A percentile compares a stretch with the other conserved stretches of the same genome.
Conservation (phyloP, 2,888 invertebrate species). For the Chymomyza fuscimana region DNA sequence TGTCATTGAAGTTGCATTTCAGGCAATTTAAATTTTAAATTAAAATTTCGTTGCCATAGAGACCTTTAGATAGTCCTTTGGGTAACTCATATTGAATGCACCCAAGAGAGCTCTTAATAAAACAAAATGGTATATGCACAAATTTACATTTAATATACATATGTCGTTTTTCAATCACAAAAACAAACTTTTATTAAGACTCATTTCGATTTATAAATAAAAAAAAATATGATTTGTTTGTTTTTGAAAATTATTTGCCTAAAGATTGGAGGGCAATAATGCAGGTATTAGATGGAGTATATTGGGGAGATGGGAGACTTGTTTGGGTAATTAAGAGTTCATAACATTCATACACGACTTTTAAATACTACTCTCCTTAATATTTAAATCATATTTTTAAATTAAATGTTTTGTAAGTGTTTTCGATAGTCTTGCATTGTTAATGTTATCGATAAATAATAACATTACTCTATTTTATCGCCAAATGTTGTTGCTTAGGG, state of each 20-base stretch:
- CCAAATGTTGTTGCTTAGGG: no score
- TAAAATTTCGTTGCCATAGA: conserved; percentile 39
- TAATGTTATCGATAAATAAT: no score
- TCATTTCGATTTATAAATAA: not conserved
- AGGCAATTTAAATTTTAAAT: conserved; percentile 48
- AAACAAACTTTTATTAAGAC: not conserved
- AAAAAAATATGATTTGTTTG: not conserved
- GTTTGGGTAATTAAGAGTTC: no score
- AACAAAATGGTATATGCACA: not conserved
- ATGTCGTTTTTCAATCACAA: not conserved
- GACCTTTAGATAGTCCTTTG: not conserved
- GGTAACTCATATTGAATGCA: not conserved
- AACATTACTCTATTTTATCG: no score
- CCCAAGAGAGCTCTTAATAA: not conserved
- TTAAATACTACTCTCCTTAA: no score
- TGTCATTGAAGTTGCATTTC: not conserved
- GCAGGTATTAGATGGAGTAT: not conserved
- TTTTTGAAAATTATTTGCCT: not conserved
- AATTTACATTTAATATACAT: no score
- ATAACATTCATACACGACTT: no score
- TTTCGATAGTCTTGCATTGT: no score
- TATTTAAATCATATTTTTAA: no score
- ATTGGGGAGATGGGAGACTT: no score
- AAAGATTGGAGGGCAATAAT: not conserved
- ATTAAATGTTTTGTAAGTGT: no score